Conservation (phyloP, 1,140 invertebrate genomes). For the Goniozus legneri region DNA sequence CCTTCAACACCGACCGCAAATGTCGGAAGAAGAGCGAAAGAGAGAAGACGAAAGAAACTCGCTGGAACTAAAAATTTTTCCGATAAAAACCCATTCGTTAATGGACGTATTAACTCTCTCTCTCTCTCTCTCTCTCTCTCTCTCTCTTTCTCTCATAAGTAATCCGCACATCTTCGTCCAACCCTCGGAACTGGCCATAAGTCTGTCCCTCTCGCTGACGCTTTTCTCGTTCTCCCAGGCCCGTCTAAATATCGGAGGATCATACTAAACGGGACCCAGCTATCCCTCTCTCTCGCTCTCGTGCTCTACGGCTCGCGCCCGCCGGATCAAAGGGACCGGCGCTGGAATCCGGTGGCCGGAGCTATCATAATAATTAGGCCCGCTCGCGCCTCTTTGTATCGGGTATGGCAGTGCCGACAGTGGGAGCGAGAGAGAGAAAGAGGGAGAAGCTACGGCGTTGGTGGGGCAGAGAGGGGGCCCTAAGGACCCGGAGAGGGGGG, state of each 20-base stretch:
- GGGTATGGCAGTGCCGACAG: constrained; percentile 49
- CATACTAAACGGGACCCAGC: constrained; percentile 55
- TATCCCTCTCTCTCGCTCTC: no score
- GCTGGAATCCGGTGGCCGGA: constrained; percentile 53
- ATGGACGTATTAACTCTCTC: neutral
- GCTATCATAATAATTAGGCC: constrained; percentile 56
- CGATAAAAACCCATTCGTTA: no score
- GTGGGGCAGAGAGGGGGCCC: no score
- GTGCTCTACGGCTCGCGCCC: no score
- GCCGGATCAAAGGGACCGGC: constrained; percentile 52
- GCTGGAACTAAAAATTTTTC: no score
- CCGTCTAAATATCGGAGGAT: constrained; percentile 47
- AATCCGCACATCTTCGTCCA: constrained; percentile 13
- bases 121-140: neutral
- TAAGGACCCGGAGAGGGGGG: constrained; percentile 11
- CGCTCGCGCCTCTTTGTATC: constrained; percentile 53
- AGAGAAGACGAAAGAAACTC: no score
- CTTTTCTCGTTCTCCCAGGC: constrained; percentile 10
- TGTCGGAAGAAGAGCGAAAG: no score
- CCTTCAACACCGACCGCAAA: no score
- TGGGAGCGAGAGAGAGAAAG: no score
- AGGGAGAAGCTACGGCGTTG: constrained; percentile 2
- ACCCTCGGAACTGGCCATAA: no score
- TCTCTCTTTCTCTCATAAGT: neutral
- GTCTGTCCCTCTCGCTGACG: no score